Evolutionary conservation across 2,888 invertebrate species (phyloP), one percentile per base, ranked within the genome.

Genomic region (Drosophila basisetae): DNA sequence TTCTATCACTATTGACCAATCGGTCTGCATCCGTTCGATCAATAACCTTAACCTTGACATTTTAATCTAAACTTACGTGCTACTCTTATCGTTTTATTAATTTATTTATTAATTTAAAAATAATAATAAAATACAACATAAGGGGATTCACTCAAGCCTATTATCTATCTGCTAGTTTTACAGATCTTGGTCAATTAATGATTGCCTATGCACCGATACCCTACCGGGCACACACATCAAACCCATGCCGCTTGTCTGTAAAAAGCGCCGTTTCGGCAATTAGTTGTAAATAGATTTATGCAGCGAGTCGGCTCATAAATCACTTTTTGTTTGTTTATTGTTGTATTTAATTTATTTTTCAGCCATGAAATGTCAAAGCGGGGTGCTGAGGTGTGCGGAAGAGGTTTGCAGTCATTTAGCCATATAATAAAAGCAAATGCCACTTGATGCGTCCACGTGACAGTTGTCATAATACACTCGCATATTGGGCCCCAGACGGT

Each of bases 251-350:
- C 62, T 41, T 65, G 37, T 74, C 63, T 64, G 55, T 22, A 43
- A 61, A 58, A 65, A 69, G 68, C 77, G 70, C 65, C 80, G 73
- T 81, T 84, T 78, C 73, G 75, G 73, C 85, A 82, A 84, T 84
- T 84, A 84, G 68, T 69, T 73, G 75, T 80, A 75, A 78, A 87
- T 87, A 80, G 80, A 83, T 79, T 83, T 83, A 65, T 72, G 64
- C 78, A 58, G 43, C 58, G 69, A 39, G 59, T 31, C 69, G 35
- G 58, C 59, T 64, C 78, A 78, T 81, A 78, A 82, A 81, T 81
- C 82, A 81, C 68, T 62, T 70, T 77, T 72, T 63, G 18, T 39
- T 22, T 35, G 6, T 65, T 50, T 79, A 47, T 67, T 78, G 62
- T 61, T 62, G 64, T 66, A 68, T 74, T 81, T 70, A 47, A 81